A percentile compares a stretch with the other conserved stretches of the same genome.
These are phyloP conservation scores for Pipistrellus kuhlii DNA, from an alignment of 2,797 vertebrate species.

Conservation along the genomic window DNA sequence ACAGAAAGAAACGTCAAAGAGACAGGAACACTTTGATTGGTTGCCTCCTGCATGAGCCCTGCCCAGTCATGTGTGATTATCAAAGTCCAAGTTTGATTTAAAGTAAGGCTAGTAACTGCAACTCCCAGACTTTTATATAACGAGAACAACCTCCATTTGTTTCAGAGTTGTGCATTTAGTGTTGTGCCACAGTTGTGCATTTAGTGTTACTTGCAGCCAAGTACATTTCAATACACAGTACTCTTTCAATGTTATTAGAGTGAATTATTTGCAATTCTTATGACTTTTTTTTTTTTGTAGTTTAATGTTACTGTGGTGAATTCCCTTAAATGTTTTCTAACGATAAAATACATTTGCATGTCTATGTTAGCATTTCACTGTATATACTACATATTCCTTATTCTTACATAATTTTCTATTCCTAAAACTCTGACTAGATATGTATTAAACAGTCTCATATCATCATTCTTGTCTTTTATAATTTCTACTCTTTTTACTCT, in stretches of 20 bases:
- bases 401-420: neutral
- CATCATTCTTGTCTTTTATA: neutral
- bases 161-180: neutral
- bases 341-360: neutral
- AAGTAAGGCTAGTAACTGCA: neutral
- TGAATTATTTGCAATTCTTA: neutral
- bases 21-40: too few species aligned
- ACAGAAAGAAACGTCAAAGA: too few species aligned
- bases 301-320: constrained; percentile 10
- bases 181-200: neutral
- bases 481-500: neutral
- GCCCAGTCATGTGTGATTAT: neutral
- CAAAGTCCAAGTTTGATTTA: neutral
- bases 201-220: neutral
- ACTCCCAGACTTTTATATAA: neutral
- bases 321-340: neutral
- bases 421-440: neutral
- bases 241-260: neutral
- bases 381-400: neutral
- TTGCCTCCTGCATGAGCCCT: too few species aligned
- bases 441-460: neutral
- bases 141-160: neutral
- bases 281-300: neutral
- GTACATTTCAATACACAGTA: neutral
- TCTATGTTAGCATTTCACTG: neutral